These are phyloP conservation scores for Battus philenor DNA, from an alignment of 1,140 invertebrate genomes.

Conservation along the genomic window DNA sequence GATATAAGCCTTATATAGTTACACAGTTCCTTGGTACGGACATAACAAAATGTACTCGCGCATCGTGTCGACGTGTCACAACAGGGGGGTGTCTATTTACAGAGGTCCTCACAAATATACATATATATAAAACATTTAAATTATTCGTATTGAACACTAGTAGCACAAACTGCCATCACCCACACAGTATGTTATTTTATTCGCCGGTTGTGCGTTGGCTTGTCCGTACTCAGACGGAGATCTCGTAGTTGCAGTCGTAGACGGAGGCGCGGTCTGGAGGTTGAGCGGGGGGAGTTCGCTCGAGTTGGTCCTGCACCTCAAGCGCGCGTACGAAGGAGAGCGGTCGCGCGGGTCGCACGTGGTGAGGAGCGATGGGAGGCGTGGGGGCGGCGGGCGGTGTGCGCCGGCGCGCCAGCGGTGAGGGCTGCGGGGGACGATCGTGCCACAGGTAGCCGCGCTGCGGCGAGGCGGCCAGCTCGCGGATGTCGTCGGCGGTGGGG, in stretches of 20 bases:
- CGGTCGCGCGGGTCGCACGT: conserved; percentile 81
- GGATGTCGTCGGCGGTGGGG: conserved; percentile 81
- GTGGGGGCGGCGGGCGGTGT: conserved; percentile 37
- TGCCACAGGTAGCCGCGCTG: conserved; percentile 91
- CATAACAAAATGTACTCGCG: conserved; percentile 19
- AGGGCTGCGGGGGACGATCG: conserved; percentile 79
- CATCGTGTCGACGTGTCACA: conserved; percentile 52
- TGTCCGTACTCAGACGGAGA: conserved; percentile 83
- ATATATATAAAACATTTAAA: conserved; percentile 65
- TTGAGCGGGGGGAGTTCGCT: conserved; percentile 77
- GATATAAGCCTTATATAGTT: conserved; percentile 6
- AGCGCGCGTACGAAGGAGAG: conserved; percentile 95
- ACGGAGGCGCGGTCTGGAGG: conserved; percentile 91
- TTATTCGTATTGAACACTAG: conserved; percentile 34
- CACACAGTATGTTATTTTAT: conserved; percentile 8
- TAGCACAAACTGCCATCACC: conserved; percentile 27
- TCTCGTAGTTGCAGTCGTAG: conserved; percentile 97
- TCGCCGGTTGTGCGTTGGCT: conserved; percentile 20
- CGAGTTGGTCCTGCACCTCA: conserved; percentile 92
- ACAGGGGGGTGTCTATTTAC: conserved; percentile 63
- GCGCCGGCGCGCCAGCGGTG: conserved; percentile 45
- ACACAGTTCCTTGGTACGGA: background rate
- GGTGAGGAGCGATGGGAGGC: conserved; percentile 33
- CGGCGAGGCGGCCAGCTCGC: conserved; percentile 89
- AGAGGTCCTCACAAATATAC: conserved; percentile 62